Evolutionary conservation across 2,888 invertebrate genomes (phyloP).

Genomic region (Chloroclystis v-ata): DNA sequence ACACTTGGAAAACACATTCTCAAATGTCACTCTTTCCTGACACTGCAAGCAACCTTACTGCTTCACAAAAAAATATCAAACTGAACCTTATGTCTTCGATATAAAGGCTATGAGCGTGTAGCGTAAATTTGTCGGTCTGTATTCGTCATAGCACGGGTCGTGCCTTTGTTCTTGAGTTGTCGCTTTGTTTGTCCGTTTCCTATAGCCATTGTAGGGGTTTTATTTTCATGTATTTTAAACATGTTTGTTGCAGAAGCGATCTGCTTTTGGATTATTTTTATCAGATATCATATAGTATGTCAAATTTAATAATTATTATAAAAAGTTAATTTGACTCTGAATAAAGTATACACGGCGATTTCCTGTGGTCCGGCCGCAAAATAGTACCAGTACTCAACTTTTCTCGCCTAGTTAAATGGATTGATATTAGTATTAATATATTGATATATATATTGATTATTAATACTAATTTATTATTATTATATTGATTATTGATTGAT

Average conservation of each 20-base stretch:
- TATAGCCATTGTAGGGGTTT: conserved; percentile 41
- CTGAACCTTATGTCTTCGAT: conserved; percentile 18
- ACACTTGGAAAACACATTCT: conserved; percentile 44
- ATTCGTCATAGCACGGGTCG: conserved; percentile 48
- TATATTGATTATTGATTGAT: too few species aligned
- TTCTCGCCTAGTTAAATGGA: too few species aligned
- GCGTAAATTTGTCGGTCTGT: conserved; percentile 36
- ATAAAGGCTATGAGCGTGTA: conserved; percentile 21
- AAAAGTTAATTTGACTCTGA: too few species aligned
- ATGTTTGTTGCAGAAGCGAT: conserved; percentile 30
- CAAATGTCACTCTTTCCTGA: conserved; percentile 39
- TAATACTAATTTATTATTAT: too few species aligned
- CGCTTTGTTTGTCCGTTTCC: conserved; percentile 51
- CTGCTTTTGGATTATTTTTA: neutral
- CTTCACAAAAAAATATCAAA: conserved; percentile 18
- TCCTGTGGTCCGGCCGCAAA: too few species aligned
- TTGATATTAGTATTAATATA: too few species aligned
- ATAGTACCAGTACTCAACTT: too few species aligned
- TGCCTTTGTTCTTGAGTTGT: conserved; percentile 55
- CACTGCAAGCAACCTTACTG: conserved; percentile 15
- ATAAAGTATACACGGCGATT: too few species aligned
- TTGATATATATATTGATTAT: too few species aligned
- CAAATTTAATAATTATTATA: neutral
- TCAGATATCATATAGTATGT: neutral
- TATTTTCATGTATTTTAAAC: conserved; percentile 49